phyloP scores from a whole-genome alignment of 2,797 vertebrate species.

The Sebastes miniatus region DNA sequence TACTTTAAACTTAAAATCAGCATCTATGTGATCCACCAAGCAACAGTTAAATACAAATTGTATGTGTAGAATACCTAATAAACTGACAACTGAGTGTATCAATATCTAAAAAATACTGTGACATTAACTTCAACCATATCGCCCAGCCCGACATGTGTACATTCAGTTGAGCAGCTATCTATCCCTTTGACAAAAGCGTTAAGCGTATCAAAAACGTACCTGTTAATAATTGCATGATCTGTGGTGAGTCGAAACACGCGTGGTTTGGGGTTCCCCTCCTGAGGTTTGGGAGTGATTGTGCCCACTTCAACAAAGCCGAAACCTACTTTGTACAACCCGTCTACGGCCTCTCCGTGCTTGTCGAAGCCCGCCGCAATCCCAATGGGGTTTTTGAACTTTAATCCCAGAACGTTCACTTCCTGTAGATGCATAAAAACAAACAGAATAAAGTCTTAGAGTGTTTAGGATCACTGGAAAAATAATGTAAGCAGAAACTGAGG shows the following conservation, averaged over 20 bases:
- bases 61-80: not conserved
- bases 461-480: not conserved
- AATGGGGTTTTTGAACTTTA: conserved; percentile 90
- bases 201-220: conserved; percentile 73
- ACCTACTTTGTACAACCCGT: conserved; percentile 91
- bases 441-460: not conserved
- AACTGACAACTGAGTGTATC: not conserved
- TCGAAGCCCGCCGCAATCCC: conserved; percentile 98
- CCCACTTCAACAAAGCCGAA: conserved; percentile 98
- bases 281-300: conserved; percentile 91
- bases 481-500: not conserved
- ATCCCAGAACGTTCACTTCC: conserved; percentile 89
- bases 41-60: not conserved
- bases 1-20: not conserved
- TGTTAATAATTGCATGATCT: conserved; percentile 93
- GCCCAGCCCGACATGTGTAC: not conserved
- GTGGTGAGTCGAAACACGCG: conserved; percentile 89
- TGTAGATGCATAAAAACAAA: conserved; percentile 52
- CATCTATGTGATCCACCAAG: not conserved
- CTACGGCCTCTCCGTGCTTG: conserved; percentile 92
- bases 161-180: not conserved
- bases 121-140: not conserved
- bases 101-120: not conserved
- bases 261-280: conserved; percentile 93
- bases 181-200: not conserved